Percentiles rank a stretch among this genome's conserved stretches.
phyloP scores from a whole-genome alignment of 2,113 vertebrate genomes.

The Macquaria australasica region DNA sequence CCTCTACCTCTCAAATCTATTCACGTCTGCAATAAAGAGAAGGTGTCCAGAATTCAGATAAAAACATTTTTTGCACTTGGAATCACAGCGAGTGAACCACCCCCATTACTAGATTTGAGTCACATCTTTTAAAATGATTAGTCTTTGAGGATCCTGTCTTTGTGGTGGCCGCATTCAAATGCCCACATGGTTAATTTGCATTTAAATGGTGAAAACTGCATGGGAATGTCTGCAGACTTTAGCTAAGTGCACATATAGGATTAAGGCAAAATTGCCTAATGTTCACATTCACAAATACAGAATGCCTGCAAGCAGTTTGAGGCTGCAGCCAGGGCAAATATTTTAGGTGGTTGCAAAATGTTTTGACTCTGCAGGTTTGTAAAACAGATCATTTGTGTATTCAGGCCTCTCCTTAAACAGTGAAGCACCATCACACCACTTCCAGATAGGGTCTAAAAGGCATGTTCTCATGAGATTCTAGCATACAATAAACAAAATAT shows the following conservation, averaged over 20 bases:
- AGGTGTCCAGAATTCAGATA: background rate
- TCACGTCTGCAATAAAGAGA: background rate
- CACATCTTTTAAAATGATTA: background rate
- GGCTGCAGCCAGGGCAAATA: conserved; percentile 19
- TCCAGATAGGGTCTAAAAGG: background rate
- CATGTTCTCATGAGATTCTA: background rate
- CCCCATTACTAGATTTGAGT: background rate
- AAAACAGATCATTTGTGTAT: conserved; percentile 29
- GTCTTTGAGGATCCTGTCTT: background rate
- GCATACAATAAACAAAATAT: background rate
- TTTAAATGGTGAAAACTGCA: no score
- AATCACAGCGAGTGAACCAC: background rate
- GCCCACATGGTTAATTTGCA: background rate
- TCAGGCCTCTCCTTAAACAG: conserved; percentile 13
- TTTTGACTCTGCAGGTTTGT: conserved; percentile 11
- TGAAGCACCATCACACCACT: background rate
- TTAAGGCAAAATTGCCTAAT: background rate
- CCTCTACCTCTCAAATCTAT: background rate
- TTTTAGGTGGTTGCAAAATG: conserved; percentile 25
- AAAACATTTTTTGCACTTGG: background rate
- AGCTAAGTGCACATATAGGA: background rate
- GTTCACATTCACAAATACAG: background rate
- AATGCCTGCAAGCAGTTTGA: background rate
- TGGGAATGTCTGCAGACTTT: background rate
- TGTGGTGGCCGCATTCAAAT: background rate